Evolutionary conservation across 1,140 invertebrate species (phyloP).

Genomic region (Anagrus nilaparvatae): DNA sequence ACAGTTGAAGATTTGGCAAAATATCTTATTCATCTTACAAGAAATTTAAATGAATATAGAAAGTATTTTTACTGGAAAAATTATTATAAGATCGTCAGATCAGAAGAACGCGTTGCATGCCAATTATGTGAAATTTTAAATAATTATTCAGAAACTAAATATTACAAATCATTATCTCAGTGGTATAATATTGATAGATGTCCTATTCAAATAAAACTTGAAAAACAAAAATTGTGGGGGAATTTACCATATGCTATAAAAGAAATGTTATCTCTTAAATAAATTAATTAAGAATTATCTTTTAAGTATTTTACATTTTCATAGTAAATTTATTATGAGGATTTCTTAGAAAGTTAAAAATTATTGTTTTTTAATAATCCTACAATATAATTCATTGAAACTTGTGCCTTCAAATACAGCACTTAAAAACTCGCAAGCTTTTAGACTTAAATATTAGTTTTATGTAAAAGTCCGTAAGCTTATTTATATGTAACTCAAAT

Average conservation of each 20-base stretch:
- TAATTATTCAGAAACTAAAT: slow-evolving; percentile 6
- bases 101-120: slow-evolving; percentile 15
- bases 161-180: slow-evolving; percentile 17
- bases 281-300: no score
- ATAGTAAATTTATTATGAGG: neutral
- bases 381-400: no score
- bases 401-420: no score
- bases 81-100: slow-evolving; percentile 24
- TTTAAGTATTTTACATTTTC: neutral
- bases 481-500: no score
- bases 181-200: slow-evolving; percentile 26
- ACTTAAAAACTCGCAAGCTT: no score
- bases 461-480: no score
- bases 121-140: slow-evolving; percentile 26
- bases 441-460: no score
- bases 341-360: neutral
- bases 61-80: slow-evolving; percentile 46
- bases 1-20: slow-evolving; percentile 41
- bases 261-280: slow-evolving; percentile 6
- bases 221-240: slow-evolving; percentile 5
- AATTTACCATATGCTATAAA: slow-evolving; percentile 10
- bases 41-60: slow-evolving; percentile 35
- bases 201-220: slow-evolving; percentile 19
- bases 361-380: no score
- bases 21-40: slow-evolving; percentile 42